These are phyloP conservation scores for Syrrhaptes paradoxus DNA, from an alignment of 2,113 vertebrate genomes.

Conservation along the genomic window DNA sequence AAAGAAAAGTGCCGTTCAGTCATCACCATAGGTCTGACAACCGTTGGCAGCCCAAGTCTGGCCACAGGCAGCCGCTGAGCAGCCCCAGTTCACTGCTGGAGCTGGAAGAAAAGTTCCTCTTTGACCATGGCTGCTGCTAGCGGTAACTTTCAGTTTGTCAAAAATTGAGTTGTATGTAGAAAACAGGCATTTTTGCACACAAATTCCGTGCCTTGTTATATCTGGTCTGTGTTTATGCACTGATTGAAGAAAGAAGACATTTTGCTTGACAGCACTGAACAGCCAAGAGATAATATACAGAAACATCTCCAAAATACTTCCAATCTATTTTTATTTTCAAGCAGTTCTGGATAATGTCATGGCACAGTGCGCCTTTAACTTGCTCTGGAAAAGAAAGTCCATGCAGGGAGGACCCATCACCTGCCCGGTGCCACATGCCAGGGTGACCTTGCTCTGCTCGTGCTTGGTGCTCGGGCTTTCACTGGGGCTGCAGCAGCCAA, in stretches of 20 bases:
- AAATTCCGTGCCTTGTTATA: not conserved
- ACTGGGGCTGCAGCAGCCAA: not conserved
- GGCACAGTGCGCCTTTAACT: not conserved
- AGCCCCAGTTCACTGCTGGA: not conserved
- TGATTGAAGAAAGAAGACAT: not conserved
- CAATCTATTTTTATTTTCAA: conserved; percentile 33
- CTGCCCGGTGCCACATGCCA: fast-evolving
- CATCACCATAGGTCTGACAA: not conserved
- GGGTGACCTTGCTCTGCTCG: not conserved
- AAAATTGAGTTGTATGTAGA: not conserved
- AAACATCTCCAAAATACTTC: conserved; percentile 29
- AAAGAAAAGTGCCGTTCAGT: fast-evolving
- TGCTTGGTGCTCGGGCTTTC: not conserved
- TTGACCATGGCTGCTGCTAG: not conserved
- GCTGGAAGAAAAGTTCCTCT: not conserved
- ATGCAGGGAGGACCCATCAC: fast-evolving
- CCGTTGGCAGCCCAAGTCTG: not conserved
- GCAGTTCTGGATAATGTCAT: not conserved
- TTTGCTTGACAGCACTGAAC: conserved; percentile 28
- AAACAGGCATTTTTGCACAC: not conserved
- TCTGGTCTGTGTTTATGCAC: conserved; percentile 21
- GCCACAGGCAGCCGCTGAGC: fast-evolving
- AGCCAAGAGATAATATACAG: conserved; percentile 12
- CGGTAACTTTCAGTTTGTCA: not conserved
- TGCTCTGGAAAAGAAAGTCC: not conserved